A percentile compares a stretch with the other conserved stretches of the same genome.
Evolutionary conservation across 2,888 invertebrate species (phyloP).

Genomic region (Tipula vernalis): DNA sequence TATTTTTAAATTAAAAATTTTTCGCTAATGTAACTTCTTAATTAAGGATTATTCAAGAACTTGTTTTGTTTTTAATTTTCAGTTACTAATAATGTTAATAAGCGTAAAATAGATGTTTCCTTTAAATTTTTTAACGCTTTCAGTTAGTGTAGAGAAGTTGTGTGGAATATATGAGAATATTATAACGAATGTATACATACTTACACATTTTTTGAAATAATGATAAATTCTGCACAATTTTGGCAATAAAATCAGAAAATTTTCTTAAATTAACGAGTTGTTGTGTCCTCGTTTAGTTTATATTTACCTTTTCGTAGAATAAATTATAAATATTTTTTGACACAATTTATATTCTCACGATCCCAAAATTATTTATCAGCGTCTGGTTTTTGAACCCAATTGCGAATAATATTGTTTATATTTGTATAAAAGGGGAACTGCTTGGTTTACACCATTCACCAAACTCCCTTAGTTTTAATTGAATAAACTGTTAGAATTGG

Average conservation of each 20-base stretch:
- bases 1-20: background rate
- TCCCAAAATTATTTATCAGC: background rate
- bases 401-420: background rate
- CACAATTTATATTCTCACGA: background rate
- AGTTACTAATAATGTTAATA: background rate
- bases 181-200: background rate
- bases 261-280: background rate
- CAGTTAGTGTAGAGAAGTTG: background rate
- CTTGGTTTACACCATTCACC: background rate
- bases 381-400: background rate
- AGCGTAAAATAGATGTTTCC: background rate
- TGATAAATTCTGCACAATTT: background rate
- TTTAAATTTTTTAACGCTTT: background rate
- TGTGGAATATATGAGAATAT: background rate
- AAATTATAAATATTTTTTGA: background rate
- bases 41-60: background rate
- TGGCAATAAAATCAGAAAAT: background rate
- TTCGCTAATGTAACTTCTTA: background rate
- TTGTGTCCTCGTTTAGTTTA: background rate
- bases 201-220: background rate
- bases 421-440: background rate
- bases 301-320: background rate
- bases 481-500: background rate
- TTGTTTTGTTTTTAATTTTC: background rate
- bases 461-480: background rate